Evolutionary conservation across 1,140 invertebrate genomes (phyloP).

Genomic region (Drosophila repletoides): DNA sequence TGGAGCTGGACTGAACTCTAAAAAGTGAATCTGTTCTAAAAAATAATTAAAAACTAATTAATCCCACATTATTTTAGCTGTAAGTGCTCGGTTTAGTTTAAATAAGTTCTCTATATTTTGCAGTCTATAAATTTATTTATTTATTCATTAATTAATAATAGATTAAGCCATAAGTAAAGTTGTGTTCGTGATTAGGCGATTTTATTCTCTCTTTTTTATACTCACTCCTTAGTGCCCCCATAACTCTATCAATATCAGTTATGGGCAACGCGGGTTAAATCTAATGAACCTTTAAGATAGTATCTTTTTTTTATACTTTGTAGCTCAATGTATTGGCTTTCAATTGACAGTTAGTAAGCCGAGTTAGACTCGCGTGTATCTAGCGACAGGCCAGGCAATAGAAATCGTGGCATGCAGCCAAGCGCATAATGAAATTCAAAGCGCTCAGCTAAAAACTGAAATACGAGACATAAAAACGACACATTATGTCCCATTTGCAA

Average conservation of each 20-base stretch:
- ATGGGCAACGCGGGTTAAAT: constrained; percentile 5
- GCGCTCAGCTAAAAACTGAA: constrained; percentile 31
- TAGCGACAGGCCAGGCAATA: constrained; percentile 35
- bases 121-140: no score
- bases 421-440: constrained; percentile 51
- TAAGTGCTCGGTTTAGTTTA: no score
- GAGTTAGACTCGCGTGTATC: constrained; percentile 40
- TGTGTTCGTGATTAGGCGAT: background rate
- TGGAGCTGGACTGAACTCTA: no score
- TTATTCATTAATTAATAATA: no score
- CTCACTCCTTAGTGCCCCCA: background rate
- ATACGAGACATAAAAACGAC: constrained; percentile 47
- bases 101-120: no score
- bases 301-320: constrained; percentile 15
- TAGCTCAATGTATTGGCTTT: constrained; percentile 56
- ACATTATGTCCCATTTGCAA: constrained; percentile 42
- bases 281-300: constrained; percentile 17
- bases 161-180: no score
- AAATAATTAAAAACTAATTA: no score
- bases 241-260: constrained; percentile 1
- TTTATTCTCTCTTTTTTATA: no score
- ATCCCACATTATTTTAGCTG: no score
- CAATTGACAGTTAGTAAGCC: constrained; percentile 53
- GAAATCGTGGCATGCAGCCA: constrained; percentile 34
- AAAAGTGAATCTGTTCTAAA: no score